Base-by-base conservation (phyloP, 2,113 vertebrate species). In the Platichthys stellatus region DNA sequence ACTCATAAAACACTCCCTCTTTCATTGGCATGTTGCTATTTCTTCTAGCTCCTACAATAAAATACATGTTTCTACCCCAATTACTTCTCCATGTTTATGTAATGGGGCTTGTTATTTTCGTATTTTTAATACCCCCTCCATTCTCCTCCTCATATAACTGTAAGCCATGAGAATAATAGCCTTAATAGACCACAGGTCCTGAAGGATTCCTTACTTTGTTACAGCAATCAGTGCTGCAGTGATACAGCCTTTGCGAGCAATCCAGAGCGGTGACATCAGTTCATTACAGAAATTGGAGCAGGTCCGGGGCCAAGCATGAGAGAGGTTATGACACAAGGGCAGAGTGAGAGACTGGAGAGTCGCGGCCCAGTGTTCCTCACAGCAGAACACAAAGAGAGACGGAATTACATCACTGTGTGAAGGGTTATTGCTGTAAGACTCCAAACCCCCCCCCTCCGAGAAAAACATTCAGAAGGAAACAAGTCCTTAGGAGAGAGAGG, bases 61-160 rank as follows among this genome's bases (percentile, higher is more conserved):
- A 86, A 82, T 2, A 14, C 47, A 77, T 68, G 84, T 74, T 76
- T 21, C 78, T 78, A 76, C 57, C 69, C 69, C 75, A 82, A 80
- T 86, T 91, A 74, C 72, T 73, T 87, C 73, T 74, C 66, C 69
- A 59, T 88, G 88, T 86, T 90, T 86, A 72, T 86, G 84, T 86
- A 90, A 91, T 84, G 74, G 85, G 69, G 78, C 88, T 83, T 90
- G 86, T 88, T 89, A 87, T 89, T 87, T 81, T 85, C 71, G 61
- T 51, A 79, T 82, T 82, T 87, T 89, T 84, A 78, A 85, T 83
- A 72, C 31, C 28, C 38, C 24, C 63, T 38, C 64, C 49, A 47
- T 17, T 2, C 47, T 8, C 40, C 40, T 11, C 40, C 68, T 86
- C 72, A 59, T 81, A 81, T 81, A 83, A 87, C 79, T 78, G 60